Base-by-base conservation (phyloP, 2,113 vertebrate genomes). In the Rhagologus leucostigma region DNA sequence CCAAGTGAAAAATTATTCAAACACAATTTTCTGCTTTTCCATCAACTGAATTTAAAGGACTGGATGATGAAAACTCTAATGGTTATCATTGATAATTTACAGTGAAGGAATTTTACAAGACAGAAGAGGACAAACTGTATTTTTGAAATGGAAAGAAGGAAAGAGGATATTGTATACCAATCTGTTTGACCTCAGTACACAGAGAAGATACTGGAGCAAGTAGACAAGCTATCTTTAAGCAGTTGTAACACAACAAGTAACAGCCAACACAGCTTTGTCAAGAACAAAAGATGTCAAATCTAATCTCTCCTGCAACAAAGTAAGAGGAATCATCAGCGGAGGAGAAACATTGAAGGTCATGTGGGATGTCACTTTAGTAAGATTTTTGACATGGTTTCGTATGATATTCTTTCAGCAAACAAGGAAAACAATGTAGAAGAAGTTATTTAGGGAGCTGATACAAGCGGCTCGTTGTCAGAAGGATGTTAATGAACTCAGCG, bases 251-350 rank as follows among this genome's bases (percentile, higher is more conserved):
- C 64, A 76, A 70, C 30, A 64, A 89, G 49, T 62, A 65, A 42
- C 35, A 93, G 50, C 75, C 76, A 90, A 42, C 56, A 39, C 39
- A 56, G 44, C 62, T 90, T 88, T 88, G 57, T 79, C 44, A 69
- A 87, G 60, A 95, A 71, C 64, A 93, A 84, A 95, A 87, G 55
- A 75, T 55, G 73, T 75, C 73, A 87, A 83, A 81, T 81, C 42
- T 89, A 62, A 78, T 89, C 49, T 70, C 29, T 74, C 19, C 49
- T 63, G 52, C 64, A 62, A 70, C 64, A 74, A 77, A 91, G 47
- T 53, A 79, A 50, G 76, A 69, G 41, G 67, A 47, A 35, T 80
- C 9, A 4, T 83, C 55, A 84, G 59, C 11, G 6, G 56, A 81
- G 44, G 50, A 70, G 56, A 91, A 94, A 67, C 39, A 57, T 6